Conservation (phyloP, 1,140 invertebrate genomes). For the Habropoda laboriosa region DNA sequence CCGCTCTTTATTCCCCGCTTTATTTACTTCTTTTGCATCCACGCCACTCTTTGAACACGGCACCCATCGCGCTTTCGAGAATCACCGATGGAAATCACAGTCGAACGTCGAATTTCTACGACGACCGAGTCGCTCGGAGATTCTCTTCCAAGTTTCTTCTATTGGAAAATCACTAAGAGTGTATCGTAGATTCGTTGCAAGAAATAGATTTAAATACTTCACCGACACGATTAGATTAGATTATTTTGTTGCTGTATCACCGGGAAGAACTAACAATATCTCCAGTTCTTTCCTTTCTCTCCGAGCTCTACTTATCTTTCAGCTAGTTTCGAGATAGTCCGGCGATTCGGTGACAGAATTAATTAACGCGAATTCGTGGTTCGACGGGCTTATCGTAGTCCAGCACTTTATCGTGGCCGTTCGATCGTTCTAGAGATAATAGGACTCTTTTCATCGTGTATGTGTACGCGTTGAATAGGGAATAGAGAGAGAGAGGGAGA, state of each 20-base stretch:
- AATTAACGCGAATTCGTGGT: not conserved
- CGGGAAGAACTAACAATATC: slow-evolving; percentile 17
- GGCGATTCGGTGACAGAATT: not conserved
- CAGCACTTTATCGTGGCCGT: not conserved
- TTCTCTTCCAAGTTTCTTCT: no score
- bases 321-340: slow-evolving; percentile 14
- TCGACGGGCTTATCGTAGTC: not conserved
- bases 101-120: not conserved
- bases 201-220: slow-evolving; percentile 32
- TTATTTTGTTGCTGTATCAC: slow-evolving; percentile 6
- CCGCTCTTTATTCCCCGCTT: slow-evolving; percentile 22
- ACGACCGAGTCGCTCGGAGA: not conserved
- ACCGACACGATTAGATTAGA: slow-evolving; percentile 60
- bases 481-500: no score
- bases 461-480: no score
- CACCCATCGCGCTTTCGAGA: slow-evolving; percentile 44
- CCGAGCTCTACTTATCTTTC: not conserved
- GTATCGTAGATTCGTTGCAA: not conserved
- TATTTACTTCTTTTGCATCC: slow-evolving; percentile 28
- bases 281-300: slow-evolving; percentile 27
- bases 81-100: slow-evolving; percentile 11
- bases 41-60: slow-evolving; percentile 13
- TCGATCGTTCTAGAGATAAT: not conserved
- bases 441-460: not conserved
- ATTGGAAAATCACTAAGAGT: no score